These are phyloP conservation scores for Drosophila navojoa DNA, from an alignment of 1,140 invertebrate genomes.

Conservation along the genomic window DNA sequence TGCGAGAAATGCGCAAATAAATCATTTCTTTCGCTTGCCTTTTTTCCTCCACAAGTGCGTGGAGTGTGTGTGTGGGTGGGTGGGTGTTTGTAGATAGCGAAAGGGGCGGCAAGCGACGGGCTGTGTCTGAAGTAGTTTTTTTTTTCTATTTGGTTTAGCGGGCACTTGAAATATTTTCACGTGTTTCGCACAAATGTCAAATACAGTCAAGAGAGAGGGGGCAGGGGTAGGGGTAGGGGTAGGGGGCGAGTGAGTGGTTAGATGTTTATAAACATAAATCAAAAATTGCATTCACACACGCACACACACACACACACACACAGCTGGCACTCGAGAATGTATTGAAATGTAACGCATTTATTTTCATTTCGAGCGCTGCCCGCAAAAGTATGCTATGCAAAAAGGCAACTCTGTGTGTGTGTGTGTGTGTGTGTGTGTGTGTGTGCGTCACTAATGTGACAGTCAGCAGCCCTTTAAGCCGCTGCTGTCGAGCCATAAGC, in stretches of 20 bases:
- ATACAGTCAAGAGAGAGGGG: conserved; percentile 34
- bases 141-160: conserved; percentile 18
- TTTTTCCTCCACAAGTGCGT: conserved; percentile 31
- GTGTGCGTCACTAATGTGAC: conserved; percentile 61
- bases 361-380: conserved; percentile 72
- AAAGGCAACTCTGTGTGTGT: conserved; percentile 34
- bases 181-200: conserved; percentile 78
- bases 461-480: conserved; percentile 65
- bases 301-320: not conserved
- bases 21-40: conserved; percentile 74
- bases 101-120: conserved; percentile 5
- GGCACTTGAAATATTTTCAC: conserved; percentile 76
- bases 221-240: too few species aligned
- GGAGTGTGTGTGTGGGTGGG: conserved; percentile 6
- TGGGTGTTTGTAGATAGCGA: conserved; percentile 39
- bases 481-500: conserved; percentile 73
- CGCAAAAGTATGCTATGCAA: conserved; percentile 73
- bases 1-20: conserved; percentile 75
- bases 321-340: conserved; percentile 53
- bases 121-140: conserved; percentile 73
- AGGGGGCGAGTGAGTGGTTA: not conserved
- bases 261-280: conserved; percentile 63
- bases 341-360: conserved; percentile 83
- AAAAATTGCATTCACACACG: conserved; percentile 55
- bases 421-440: conserved; percentile 12